A percentile compares a stretch with the other conserved stretches of the same genome.
Conservation (phyloP, 37 sponge, comb jelly and placozoan genomes). For the Hexactinellida sp. region DNA sequence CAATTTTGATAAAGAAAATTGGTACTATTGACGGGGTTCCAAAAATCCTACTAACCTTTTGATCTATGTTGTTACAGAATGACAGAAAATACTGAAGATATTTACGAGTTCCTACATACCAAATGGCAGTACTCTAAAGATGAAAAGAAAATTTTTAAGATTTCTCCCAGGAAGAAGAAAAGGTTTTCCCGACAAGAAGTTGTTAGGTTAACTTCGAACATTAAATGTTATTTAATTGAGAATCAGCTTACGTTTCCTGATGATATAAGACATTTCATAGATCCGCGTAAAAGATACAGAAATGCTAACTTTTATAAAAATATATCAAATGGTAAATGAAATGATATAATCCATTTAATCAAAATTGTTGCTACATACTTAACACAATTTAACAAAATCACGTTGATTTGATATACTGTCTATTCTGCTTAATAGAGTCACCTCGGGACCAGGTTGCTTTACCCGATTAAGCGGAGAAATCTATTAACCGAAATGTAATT, state of each 20-base stretch:
- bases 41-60: too few species aligned
- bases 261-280: neutral
- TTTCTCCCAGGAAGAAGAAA: neutral
- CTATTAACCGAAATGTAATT: too few species aligned
- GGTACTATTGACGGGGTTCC: too few species aligned
- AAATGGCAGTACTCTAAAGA: neutral
- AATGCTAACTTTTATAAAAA: neutral
- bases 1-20: too few species aligned
- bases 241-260: neutral
- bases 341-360: too few species aligned
- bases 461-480: too few species aligned
- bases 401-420: too few species aligned
- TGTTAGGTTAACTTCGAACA: neutral
- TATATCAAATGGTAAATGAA: neutral
- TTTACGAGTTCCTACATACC: neutral
- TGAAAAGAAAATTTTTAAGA: neutral
- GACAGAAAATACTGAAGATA: conserved; percentile 2
- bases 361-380: too few species aligned
- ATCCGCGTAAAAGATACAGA: neutral
- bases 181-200: neutral
- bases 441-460: too few species aligned
- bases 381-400: too few species aligned
- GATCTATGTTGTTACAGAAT: too few species aligned
- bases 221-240: neutral
- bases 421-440: too few species aligned